Base-by-base conservation (phyloP, 2,888 invertebrate species). In the Microctonus hyperodae region DNA sequence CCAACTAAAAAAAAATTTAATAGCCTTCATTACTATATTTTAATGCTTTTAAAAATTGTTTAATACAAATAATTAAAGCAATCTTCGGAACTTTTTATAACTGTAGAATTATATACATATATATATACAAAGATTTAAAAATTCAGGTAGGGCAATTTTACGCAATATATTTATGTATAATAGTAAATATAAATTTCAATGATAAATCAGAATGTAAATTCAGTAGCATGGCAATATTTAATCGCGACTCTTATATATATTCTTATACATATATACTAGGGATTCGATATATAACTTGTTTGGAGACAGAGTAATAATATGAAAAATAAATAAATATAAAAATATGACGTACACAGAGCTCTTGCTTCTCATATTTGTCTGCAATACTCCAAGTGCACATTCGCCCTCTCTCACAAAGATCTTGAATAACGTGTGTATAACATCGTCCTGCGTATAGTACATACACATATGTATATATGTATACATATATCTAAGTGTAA, bases 141-240 rank as follows among this genome's bases (percentile, higher is more conserved):
- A n/a, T n/a, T n/a, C n/a, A n/a, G n/a, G n/a, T n/a, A n/a, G n/a
- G n/a, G n/a, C n/a, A n/a, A n/a, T 5, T 28, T 5, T 28, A 28
- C 7, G 28, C 7, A 28, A 28, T 5, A 28, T 5, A 28, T 28
- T 28, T 28, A 44, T 16, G 16, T 44, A n/a, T 7, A 44, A 16
- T n/a, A 44, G 37, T n/a, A 44, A 16, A 16, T 6, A 44, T 50
- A 50, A 51, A 65, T 59, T 62, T 25, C 22, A 9, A 67, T 67
- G 57, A 67, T 67, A 37, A 67, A 67, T 67, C 57, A 61, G 16
- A 33, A 57, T 62, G 57, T 63, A 63, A 33, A 40, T 37, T 67
- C 67, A 63, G 67, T 67, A 67, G 67, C 62, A 40, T 31, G 37
- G 58, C 63, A 67, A 67, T 67, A 67, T 67, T 62, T 67, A 63